Conservation (phyloP, 2,113 vertebrate species). For the Nycticebus coucang region DNA sequence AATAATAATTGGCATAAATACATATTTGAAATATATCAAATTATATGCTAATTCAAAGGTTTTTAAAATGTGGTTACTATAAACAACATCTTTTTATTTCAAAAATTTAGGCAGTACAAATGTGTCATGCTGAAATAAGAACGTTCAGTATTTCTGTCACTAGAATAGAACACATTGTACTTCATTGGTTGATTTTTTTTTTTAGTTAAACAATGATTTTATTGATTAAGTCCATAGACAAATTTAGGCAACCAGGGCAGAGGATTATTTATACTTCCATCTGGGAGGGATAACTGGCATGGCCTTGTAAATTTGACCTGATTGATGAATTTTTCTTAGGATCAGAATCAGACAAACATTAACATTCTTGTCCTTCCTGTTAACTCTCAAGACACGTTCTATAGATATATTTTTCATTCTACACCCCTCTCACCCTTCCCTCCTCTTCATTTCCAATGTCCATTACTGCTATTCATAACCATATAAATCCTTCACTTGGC, state of each 20-base stretch:
- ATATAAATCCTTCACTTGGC: no score
- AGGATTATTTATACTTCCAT: constrained; percentile 99
- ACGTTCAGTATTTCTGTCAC: no score
- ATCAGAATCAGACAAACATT: constrained; percentile 99
- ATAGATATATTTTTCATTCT: no score
- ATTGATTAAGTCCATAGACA: constrained; percentile 85
- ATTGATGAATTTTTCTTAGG: constrained; percentile 96
- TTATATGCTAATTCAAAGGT: neutral
- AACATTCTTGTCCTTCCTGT: constrained; percentile 94
- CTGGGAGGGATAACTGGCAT: constrained; percentile 98
- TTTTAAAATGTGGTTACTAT: neutral
- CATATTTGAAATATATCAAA: constrained; percentile 16
- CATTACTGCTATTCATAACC: no score
- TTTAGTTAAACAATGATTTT: constrained; percentile 84
- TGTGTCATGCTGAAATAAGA: no score
- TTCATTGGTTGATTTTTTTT: no score
- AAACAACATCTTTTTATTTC: neutral
- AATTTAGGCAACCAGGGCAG: constrained; percentile 96
- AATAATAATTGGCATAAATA: neutral
- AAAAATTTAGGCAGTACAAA: no score
- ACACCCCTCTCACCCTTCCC: no score
- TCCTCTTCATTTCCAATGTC: no score
- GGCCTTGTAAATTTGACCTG: constrained; percentile 99
- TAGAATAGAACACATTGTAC: no score
- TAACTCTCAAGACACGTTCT: no score